These are phyloP conservation scores for Triops cancriformis DNA, from an alignment of 1,140 invertebrate species.

Conservation along the genomic window DNA sequence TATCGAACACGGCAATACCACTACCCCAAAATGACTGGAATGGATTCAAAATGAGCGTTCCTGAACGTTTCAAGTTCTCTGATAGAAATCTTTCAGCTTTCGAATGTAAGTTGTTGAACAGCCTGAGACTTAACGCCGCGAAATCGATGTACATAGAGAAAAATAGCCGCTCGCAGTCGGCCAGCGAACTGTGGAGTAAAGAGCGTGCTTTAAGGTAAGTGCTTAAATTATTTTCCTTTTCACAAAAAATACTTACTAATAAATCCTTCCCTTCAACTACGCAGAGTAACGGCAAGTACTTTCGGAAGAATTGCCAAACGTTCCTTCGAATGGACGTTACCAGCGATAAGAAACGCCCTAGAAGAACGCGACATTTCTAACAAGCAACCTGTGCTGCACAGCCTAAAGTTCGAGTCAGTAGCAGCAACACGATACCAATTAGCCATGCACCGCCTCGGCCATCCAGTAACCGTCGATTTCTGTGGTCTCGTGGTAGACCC, in stretches of 20 bases:
- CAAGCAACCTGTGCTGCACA: background rate
- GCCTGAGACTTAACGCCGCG: background rate
- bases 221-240: background rate
- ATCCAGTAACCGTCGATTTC: background rate
- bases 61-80: background rate
- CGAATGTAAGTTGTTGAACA: background rate
- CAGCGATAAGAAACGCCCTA: background rate
- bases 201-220: background rate
- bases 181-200: background rate
- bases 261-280: background rate
- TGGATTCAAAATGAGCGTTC: conserved; percentile 5
- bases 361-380: background rate
- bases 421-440: background rate
- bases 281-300: conserved; percentile 5
- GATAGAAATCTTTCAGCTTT: background rate
- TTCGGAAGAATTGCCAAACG: conserved; percentile 11
- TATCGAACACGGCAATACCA: background rate
- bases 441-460: background rate
- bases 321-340: background rate
- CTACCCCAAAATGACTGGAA: background rate
- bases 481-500: conserved; percentile 15
- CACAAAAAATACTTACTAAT: background rate
- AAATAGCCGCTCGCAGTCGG: no score
- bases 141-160: no score
- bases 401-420: no score